phyloP scores from a whole-genome alignment of 2,888 invertebrate species.

The Cryptosula pallasiana region DNA sequence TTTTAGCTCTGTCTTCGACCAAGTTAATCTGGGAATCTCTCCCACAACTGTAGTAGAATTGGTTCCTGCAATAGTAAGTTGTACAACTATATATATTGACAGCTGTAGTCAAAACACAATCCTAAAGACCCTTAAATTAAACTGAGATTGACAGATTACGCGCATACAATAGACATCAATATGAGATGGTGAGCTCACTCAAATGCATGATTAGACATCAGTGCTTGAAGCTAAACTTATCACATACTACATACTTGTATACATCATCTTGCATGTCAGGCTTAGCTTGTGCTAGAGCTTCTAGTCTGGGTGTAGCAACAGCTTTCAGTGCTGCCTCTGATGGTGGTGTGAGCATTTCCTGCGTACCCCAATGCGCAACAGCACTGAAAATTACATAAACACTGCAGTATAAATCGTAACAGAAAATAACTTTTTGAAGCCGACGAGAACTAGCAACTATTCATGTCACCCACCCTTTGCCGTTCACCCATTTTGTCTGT shows the following conservation, averaged over 20 bases:
- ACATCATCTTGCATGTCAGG: conserved; percentile 28
- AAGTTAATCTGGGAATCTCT: conserved; percentile 25
- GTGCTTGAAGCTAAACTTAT: too few relatives aligned
- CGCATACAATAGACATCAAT: too few relatives aligned
- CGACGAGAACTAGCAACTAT: too few relatives aligned
- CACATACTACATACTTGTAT: background rate
- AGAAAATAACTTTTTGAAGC: too few relatives aligned
- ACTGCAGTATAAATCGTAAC: too few relatives aligned
- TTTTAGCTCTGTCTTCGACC: conserved; percentile 5
- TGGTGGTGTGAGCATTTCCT: conserved; percentile 24
- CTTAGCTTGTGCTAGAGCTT: conserved; percentile 36
- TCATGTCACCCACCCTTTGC: conserved; percentile 19
- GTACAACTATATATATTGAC: background rate
- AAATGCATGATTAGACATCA: too few relatives aligned
- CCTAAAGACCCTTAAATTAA: background rate
- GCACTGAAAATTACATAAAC: too few relatives aligned
- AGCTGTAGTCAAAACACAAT: background rate
- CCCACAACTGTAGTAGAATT: conserved; percentile 28
- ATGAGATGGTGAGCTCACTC: too few relatives aligned
- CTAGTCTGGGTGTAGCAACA: conserved; percentile 32
- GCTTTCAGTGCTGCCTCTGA: conserved; percentile 25
- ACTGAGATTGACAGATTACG: background rate
- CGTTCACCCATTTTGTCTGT: conserved; percentile 22
- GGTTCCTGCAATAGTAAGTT: conserved; percentile 22
- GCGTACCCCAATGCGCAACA: conserved; percentile 20